Evolutionary conservation across 2,113 vertebrate genomes (phyloP).

Genomic region (Lucifuga dentata): DNA sequence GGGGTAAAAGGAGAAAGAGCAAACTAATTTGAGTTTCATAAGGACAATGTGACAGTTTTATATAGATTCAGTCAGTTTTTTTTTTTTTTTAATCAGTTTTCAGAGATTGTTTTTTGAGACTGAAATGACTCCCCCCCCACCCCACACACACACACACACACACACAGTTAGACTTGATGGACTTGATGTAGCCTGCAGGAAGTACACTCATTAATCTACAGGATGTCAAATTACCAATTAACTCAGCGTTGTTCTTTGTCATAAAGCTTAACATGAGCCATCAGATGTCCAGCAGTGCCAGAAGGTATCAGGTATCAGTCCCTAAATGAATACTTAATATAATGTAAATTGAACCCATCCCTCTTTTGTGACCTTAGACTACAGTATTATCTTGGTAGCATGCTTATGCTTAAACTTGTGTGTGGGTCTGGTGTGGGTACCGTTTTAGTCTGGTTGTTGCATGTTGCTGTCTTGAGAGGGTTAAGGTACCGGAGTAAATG

Average conservation of each 20-base stretch:
- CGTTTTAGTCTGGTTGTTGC: not conserved
- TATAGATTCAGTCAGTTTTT: slow-evolving; percentile 40
- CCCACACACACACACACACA: too few relatives aligned
- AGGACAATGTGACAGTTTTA: slow-evolving; percentile 38
- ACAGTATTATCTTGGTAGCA: not conserved
- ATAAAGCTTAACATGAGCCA: slow-evolving; percentile 18
- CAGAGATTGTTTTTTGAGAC: slow-evolving; percentile 44
- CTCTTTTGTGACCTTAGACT: slow-evolving; percentile 11
- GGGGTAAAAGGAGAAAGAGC: not conserved
- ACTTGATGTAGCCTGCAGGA: slow-evolving; percentile 45
- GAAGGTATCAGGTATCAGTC: not conserved
- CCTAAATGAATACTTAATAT: slow-evolving; percentile 4
- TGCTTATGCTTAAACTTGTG: too few relatives aligned
- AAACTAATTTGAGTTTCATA: slow-evolving; percentile 30
- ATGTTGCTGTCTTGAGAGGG: not conserved
- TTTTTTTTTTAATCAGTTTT: too few relatives aligned
- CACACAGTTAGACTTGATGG: too few relatives aligned
- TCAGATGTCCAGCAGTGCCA: slow-evolving; percentile 16
- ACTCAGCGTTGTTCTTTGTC: slow-evolving; percentile 37
- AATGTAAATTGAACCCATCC: slow-evolving; percentile 3
- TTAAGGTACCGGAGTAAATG: slow-evolving; percentile 6
- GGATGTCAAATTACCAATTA: slow-evolving; percentile 67
- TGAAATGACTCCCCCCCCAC: slow-evolving; percentile 49
- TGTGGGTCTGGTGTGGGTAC: too few relatives aligned
- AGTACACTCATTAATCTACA: slow-evolving; percentile 34